Evolutionary conservation across 1,140 invertebrate genomes (phyloP), one percentile per base, ranked within the genome.

Genomic region (Conopomorpha cramerella): DNA sequence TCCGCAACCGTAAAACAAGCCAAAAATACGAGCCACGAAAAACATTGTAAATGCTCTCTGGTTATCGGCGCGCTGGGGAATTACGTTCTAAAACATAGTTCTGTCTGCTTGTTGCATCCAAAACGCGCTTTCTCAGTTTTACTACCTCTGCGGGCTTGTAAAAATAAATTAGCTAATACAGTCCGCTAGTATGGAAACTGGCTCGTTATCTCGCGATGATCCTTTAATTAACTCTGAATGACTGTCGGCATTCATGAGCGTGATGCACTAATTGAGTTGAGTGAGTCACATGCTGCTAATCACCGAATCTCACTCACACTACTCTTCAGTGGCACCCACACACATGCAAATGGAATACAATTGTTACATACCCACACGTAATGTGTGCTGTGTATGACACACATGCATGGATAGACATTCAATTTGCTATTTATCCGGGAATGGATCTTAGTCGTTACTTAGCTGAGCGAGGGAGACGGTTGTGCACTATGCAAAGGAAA

Each of bases 371-470:
- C 13, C n/a, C 12, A 36, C 36, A 12, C 26, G 16, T 17, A 37
- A 44, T 43, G 40, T 38, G 19, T 37, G 33, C 40, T 42, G 38
- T 46, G 43, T 13, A 32, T 38, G 6, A 17, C 10, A 35, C 32
- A 43, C 30, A 41, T 17, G 19, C 19, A 44, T 45, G 46, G 55
- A 55, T 43, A 55, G 62, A 63, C 63, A 77, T 74, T 72, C 65
- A 77, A 76, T 77, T 77, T 74, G 63, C 73, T 74, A 68, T 74
- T 77, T 77, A 76, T 76, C 71, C 65, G 57, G 63, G 57, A 76
- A 76, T 74, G 73, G 67, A 76, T 73, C 70, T 67, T 61, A 66
- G 67, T 76, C 71, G 74, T 77, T 77, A 76, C 73, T 77, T 77
- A 77, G 65, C 64, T 57, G 55, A 62, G 62, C 56, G 63, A 62